These are phyloP conservation scores for Oreochromis aureus DNA, from an alignment of 2,113 vertebrate species.

Conservation along the genomic window DNA sequence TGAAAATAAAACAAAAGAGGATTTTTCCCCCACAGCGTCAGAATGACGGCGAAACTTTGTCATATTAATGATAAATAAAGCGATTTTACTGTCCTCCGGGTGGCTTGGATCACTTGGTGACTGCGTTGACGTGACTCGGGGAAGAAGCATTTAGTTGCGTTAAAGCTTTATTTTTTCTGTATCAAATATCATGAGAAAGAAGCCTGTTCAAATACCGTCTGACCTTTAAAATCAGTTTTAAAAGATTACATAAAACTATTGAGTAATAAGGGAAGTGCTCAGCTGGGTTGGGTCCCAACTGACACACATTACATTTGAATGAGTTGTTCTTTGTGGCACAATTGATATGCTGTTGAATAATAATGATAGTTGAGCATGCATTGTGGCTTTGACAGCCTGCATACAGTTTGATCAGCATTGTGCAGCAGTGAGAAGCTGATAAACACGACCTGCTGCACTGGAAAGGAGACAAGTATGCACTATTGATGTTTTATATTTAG, in stretches of 20 bases:
- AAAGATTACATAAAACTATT: conserved; percentile 16
- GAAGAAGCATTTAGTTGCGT: background rate
- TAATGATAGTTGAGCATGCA: background rate
- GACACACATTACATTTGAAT: conserved; percentile 44
- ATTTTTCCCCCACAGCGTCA: fast-evolving
- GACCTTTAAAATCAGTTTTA: background rate
- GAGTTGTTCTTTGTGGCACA: conserved; percentile 7
- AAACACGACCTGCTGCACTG: background rate
- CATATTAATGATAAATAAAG: background rate
- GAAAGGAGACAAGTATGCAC: background rate
- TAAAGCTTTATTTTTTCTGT: background rate
- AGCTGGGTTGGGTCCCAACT: conserved; percentile 29
- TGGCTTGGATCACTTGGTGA: background rate
- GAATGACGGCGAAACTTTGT: background rate
- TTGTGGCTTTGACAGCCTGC: background rate
- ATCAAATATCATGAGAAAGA: background rate
- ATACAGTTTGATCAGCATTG: background rate
- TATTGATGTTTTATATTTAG: background rate
- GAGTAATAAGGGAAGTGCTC: conserved; percentile 48
- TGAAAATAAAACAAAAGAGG: conserved; percentile 2
- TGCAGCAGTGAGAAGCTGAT: background rate
- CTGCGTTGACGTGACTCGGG: background rate
- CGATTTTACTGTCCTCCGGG: background rate
- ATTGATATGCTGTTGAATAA: background rate
- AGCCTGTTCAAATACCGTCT: background rate